Conservation (phyloP, 2,113 vertebrate genomes). For the Microcebus griseorufus region DNA sequence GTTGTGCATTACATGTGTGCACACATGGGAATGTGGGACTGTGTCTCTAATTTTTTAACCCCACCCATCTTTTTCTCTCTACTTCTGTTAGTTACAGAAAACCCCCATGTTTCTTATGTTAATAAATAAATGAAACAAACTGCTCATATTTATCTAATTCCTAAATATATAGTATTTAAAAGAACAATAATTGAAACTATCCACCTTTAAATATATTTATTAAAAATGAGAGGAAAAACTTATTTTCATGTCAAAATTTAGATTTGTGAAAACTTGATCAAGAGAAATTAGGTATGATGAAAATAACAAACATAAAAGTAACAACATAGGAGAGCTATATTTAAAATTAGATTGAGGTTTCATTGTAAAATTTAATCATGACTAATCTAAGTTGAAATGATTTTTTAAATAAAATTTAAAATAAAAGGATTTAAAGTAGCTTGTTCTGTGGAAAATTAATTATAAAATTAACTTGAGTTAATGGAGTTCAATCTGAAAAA, state of each 20-base stretch:
- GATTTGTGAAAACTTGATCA: neutral
- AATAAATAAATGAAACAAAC: neutral
- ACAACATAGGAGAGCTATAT: neutral
- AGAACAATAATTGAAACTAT: neutral
- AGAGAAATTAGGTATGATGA: neutral
- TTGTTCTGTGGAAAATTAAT: neutral
- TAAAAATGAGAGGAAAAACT: neutral
- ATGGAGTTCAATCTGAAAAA: constrained; percentile 14
- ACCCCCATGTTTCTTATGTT: neutral
- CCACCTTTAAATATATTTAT: neutral
- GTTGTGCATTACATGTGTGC: neutral
- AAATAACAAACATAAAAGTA: neutral
- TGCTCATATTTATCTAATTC: neutral
- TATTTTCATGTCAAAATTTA: neutral
- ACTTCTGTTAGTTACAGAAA: neutral
- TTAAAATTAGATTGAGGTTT: neutral
- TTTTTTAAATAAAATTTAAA: neutral
- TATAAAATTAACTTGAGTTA: neutral
- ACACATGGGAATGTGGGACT: neutral
- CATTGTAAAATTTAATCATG: neutral
- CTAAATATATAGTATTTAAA: neutral
- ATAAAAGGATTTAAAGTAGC: neutral
- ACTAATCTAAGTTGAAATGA: neutral
- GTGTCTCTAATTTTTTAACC: neutral
- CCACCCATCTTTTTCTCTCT: neutral